Evolutionary conservation across 1,140 invertebrate species (phyloP), one percentile per base, ranked within the genome.

Genomic region (Drosophila quadrilineata): DNA sequence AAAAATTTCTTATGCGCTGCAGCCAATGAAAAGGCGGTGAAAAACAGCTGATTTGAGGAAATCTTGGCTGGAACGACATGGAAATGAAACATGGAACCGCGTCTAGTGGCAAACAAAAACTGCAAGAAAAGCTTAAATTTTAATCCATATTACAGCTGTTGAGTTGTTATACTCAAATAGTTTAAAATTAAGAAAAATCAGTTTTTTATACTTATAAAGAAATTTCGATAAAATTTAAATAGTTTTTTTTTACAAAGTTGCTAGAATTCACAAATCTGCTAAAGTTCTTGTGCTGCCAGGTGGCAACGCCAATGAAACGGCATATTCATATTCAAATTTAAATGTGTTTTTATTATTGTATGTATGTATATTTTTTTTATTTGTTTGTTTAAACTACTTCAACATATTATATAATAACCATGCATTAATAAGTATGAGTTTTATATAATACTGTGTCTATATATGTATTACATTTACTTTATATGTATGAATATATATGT

Each of bases 361-460:
- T 26, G 22, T 59, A 46, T 60, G 45, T 53, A 14, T 45, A 35
- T 41, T 26, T 29, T 43, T 56, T 58, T 58, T 38, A 12, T 54
- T 53, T 52, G 36, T 28, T 48, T 31, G 26, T 8, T 69, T 69
- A 69, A 56, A 56, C 59, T 70, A 70, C 60, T 70, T 31, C 59
- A 65, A 58, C 52, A 70, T 70, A 70, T 70, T 70, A 70, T 70
- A 70, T 70, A 70, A 70, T 64, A 70, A 65, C 53, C 66, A 70
- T 65, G 66, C 66, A 65, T 70, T 65, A 65, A 53, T 38, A 66
- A 60, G 63, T 66, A 70, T 70, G 66, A 70, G 50, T 65, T 70
- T 65, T 70, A 70, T 70, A 70, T 70, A 70, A 70, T 70, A 70
- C 66, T 70, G 66, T 65, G 52, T 58, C 66, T 70, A 70, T 63